Base-by-base conservation (phyloP, 92 coral and sea anemone genomes). In the Porites divaricata region DNA sequence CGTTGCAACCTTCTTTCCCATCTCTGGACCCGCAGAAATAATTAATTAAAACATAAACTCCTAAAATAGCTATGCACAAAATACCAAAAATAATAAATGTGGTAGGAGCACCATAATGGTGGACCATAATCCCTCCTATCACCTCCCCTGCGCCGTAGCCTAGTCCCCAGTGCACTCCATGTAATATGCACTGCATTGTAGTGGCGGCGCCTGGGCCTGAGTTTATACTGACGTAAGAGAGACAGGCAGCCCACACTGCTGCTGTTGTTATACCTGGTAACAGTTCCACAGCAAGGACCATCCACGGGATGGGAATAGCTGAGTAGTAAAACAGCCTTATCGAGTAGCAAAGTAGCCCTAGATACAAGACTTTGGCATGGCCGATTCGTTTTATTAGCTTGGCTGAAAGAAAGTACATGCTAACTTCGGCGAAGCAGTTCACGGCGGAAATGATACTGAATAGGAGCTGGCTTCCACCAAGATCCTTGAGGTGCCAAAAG, bases 131-230 rank as follows among this genome's bases (percentile, higher is more conserved):
- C 63, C 99, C 99, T 0, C 99, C 99, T 51, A 96, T 93, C 50
- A 96, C 96, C 83, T 96, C 99, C 17, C 99, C 99, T 8, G 99
- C 99, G 6, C 99, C 99, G 85, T 96, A 96, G 10, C 99, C 99
- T 57, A 96, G 95, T 58, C 99, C 99, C 99, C 99, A 96, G 91
- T 96, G 99, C 79, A 96, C 98, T 58, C 98, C 99, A 80, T 96
- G 99, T 80, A 96, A 88, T 71, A 96, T 96, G 67, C 99, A 96
- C 92, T 96, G 99, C 99, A 96, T 96, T 54, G 99, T 96, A 13
- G 99, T 96, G 83, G 98, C 96, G 63, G 99, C 99, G 79, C 99
- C 99, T 76, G 99, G 98, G 86, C 95, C 95, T 85, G 99, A 96
- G 89, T 96, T 96, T 19, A 92, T 86, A 73, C 99, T 96, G 81